These are phyloP conservation scores for Coreius guichenoti DNA, from an alignment of 2,797 vertebrate genomes.

Conservation along the genomic window DNA sequence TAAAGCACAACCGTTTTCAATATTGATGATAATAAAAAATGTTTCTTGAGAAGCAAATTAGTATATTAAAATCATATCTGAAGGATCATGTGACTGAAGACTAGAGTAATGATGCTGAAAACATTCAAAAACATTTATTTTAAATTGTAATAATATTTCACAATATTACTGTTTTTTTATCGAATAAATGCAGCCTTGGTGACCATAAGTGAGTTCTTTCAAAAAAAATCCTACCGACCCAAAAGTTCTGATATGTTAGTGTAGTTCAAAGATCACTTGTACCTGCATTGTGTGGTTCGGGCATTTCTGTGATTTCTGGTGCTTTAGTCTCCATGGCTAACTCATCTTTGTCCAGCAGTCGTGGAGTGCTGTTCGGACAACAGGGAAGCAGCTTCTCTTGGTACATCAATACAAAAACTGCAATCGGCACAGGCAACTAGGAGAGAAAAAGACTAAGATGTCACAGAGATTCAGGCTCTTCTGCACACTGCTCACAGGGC, in stretches of 20 bases:
- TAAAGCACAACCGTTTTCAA: neutral
- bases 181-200: neutral
- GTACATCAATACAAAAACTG: slow-evolving; percentile 91
- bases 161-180: neutral
- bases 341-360: slow-evolving; percentile 87
- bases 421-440: slow-evolving; percentile 92
- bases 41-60: neutral
- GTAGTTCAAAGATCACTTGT: slow-evolving; percentile 18
- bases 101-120: neutral
- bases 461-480: neutral
- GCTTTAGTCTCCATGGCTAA: slow-evolving; percentile 87
- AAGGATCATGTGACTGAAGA: neutral
- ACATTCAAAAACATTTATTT: neutral
- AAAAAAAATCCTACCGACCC: neutral
- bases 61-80: neutral
- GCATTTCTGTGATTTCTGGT: slow-evolving; percentile 65
- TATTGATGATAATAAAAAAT: neutral
- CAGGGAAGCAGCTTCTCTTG: slow-evolving; percentile 88
- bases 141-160: neutral
- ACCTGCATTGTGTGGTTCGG: slow-evolving; percentile 70
- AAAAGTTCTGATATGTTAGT: neutral
- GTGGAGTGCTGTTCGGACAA: slow-evolving; percentile 73
- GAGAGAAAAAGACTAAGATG: slow-evolving; percentile 1
- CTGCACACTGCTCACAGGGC: neutral
- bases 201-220: neutral